Conservation (phyloP, 2,113 vertebrate genomes). For the Brachypodius melanocephalos region DNA sequence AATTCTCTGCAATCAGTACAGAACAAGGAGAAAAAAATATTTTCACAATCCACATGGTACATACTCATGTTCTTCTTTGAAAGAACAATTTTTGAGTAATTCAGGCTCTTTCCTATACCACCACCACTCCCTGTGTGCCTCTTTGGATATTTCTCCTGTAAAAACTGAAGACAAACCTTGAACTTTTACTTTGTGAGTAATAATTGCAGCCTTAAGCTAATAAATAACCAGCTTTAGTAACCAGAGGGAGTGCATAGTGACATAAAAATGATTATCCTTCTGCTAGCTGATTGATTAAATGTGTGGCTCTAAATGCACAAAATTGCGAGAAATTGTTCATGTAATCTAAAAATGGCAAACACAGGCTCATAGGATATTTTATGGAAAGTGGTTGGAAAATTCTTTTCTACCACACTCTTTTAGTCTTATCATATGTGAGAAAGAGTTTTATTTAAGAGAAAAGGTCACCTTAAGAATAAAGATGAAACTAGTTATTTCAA, state of each 20-base stretch:
- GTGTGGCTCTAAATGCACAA: neutral
- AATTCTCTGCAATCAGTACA: neutral
- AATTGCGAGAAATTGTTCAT: neutral
- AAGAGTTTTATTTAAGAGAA: neutral
- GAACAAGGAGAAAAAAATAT: neutral
- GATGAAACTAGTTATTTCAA: neutral
- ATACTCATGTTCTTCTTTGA: neutral
- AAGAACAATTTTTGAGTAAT: neutral
- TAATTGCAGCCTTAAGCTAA: neutral
- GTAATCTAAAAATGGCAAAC: neutral
- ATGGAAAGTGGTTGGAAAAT: fast-evolving
- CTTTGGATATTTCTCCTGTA: neutral
- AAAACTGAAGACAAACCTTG: neutral
- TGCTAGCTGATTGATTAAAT: neutral
- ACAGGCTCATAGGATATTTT: neutral
- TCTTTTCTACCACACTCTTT: neutral
- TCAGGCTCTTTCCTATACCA: neutral
- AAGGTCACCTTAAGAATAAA: neutral
- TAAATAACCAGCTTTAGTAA: neutral
- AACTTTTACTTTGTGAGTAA: neutral
- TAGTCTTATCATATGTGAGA: neutral
- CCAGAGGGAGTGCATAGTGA: neutral
- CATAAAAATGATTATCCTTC: neutral
- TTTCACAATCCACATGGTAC: neutral
- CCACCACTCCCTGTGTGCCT: neutral